These are phyloP conservation scores for Nebria ingens DNA, from an alignment of 1,140 invertebrate genomes.

Conservation along the genomic window DNA sequence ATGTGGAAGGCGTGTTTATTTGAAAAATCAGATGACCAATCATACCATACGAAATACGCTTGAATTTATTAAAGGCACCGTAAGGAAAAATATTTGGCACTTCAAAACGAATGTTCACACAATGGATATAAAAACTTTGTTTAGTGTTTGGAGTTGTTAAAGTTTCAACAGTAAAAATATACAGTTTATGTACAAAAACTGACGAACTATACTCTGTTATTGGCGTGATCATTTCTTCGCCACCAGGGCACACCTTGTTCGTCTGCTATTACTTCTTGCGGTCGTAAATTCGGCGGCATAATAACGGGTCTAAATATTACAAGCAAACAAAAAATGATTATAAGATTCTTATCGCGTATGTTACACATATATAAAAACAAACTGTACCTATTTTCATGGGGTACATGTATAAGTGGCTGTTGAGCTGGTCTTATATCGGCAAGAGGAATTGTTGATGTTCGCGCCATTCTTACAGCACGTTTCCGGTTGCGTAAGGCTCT, in stretches of 20 bases:
- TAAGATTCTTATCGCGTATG: background rate
- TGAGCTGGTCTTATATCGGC: slow-evolving; percentile 13
- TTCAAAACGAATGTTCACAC: too few species aligned
- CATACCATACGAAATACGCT: too few species aligned
- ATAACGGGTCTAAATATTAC: background rate
- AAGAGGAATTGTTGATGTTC: slow-evolving; percentile 27
- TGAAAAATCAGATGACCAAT: too few species aligned
- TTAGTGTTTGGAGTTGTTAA: too few species aligned
- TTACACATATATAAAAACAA: background rate
- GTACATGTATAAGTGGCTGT: background rate
- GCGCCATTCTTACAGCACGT: slow-evolving; percentile 23
- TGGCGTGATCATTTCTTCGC: slow-evolving; percentile 25
- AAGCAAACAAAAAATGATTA: background rate
- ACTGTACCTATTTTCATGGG: background rate
- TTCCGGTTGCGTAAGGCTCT: slow-evolving; percentile 39
- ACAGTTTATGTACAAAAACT: too few species aligned
- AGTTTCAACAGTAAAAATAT: too few species aligned
- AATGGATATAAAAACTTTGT: too few species aligned
- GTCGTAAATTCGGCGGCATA: background rate
- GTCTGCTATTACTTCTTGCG: background rate
- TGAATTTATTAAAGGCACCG: too few species aligned
- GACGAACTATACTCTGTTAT: slow-evolving; percentile 1
- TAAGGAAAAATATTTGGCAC: too few species aligned
- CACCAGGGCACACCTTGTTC: slow-evolving; percentile 33
- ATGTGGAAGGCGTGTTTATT: too few species aligned